These are phyloP conservation scores for Burhinus bistriatus DNA, from an alignment of 2,113 vertebrate genomes.

Conservation along the genomic window DNA sequence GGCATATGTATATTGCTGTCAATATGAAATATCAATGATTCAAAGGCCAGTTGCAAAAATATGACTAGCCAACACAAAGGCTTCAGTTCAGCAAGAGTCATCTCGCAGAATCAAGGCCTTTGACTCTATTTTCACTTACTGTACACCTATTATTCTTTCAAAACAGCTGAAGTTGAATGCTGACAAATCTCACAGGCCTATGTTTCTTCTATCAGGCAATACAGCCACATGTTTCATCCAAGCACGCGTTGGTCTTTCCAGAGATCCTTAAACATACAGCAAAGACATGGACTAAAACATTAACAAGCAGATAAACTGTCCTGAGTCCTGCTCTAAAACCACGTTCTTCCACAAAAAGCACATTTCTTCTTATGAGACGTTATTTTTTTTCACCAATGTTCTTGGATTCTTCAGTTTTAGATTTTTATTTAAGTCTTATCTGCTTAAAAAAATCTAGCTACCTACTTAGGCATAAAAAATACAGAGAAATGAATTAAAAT, in stretches of 20 bases:
- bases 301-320: neutral
- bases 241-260: fast-evolving
- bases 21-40: neutral
- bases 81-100: neutral
- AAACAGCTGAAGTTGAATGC: neutral
- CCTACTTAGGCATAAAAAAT: neutral
- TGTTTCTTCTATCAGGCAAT: neutral
- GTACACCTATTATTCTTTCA: neutral
- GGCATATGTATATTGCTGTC: neutral
- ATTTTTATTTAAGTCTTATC: neutral
- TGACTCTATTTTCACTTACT: neutral
- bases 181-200: neutral
- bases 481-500: neutral
- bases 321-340: neutral
- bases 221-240: fast-evolving
- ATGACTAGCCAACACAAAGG: neutral
- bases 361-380: neutral
- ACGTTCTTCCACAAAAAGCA: neutral
- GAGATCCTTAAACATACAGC: neutral
- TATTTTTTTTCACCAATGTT: neutral
- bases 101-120: neutral
- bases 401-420: neutral
- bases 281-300: neutral
- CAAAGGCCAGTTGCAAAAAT: neutral
- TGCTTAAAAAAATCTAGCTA: neutral